These are phyloP conservation scores for Dreissena polymorpha DNA, from an alignment of 1,140 invertebrate species.

Conservation along the genomic window DNA sequence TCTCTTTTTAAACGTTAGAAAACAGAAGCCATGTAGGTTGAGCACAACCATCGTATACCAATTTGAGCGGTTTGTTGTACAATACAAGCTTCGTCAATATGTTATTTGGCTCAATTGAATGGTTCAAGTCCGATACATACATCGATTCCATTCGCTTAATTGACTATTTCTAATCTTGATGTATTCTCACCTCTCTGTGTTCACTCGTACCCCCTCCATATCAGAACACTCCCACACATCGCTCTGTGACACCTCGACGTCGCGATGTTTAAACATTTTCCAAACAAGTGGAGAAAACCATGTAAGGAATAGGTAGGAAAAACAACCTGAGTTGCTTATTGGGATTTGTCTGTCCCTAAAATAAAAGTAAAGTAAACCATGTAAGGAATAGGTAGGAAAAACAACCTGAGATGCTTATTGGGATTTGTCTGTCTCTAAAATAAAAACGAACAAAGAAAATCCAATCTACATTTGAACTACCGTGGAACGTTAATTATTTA, in stretches of 20 bases:
- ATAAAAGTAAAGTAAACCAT: constrained; percentile 41
- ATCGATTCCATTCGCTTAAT: too few species aligned
- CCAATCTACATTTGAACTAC: too few species aligned
- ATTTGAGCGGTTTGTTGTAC: too few species aligned
- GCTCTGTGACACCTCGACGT: constrained; percentile 6
- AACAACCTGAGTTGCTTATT: constrained; percentile 42
- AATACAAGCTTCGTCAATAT: too few species aligned
- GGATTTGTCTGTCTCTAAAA: constrained; percentile 48
- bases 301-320: constrained; percentile 42
- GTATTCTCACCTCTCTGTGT: constrained; percentile 40
- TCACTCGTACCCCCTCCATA: constrained; percentile 8
- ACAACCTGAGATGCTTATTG: constrained; percentile 40
- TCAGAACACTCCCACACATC: constrained; percentile 50
- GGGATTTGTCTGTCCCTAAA: constrained; percentile 49
- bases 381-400: constrained; percentile 47
- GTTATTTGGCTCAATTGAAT: too few species aligned
- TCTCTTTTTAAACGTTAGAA: too few species aligned
- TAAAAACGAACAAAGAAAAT: not conserved
- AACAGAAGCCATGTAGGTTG: too few species aligned
- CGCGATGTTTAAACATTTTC: constrained; percentile 38
- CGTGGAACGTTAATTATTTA: too few species aligned
- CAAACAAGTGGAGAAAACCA: constrained; percentile 48
- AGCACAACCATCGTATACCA: too few species aligned
- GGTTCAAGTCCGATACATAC: too few species aligned
- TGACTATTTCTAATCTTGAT: too few species aligned